phyloP scores from a whole-genome alignment of 1,140 invertebrate species.

The Lordiphosa collinella region DNA sequence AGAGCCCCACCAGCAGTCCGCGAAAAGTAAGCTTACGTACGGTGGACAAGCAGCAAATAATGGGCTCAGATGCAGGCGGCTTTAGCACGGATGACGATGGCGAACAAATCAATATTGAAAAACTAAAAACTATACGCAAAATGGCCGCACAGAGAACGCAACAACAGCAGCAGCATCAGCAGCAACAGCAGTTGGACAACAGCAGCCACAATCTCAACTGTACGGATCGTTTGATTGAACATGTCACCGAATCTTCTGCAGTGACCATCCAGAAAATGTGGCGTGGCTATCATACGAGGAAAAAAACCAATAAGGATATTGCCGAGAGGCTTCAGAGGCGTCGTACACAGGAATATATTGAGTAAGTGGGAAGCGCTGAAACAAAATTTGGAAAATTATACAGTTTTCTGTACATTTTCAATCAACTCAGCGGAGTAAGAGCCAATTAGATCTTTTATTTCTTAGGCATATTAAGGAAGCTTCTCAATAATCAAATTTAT shows the following conservation, averaged over 20 bases:
- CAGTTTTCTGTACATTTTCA: too few relatives aligned
- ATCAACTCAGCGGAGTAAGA: too few relatives aligned
- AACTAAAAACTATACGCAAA: constrained; percentile 78
- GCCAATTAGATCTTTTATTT: too few relatives aligned
- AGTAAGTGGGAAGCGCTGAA: too few relatives aligned
- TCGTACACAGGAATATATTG: constrained; percentile 91
- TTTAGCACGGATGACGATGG: constrained; percentile 74
- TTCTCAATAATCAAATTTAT: too few relatives aligned
- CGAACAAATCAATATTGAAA: constrained; percentile 79
- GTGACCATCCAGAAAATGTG: constrained; percentile 92
- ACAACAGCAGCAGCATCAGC: constrained; percentile 39
- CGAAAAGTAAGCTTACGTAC: constrained; percentile 28
- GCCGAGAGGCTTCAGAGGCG: constrained; percentile 89
- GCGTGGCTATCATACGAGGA: constrained; percentile 91
- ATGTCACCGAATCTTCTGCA: constrained; percentile 82
- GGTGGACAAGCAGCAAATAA: constrained; percentile 13
- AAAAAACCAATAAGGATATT: constrained; percentile 85
- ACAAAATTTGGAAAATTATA: too few relatives aligned
- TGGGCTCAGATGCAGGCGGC: constrained; percentile 36
- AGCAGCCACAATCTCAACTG: constrained; percentile 45
- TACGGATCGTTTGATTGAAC: constrained; percentile 54
- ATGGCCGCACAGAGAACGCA: constrained; percentile 78
- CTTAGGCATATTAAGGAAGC: too few relatives aligned
- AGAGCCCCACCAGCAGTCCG: constrained; percentile 67
- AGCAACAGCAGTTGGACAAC: constrained; percentile 47